Conservation (phyloP, 2,888 invertebrate genomes). For the Spisula solida region DNA sequence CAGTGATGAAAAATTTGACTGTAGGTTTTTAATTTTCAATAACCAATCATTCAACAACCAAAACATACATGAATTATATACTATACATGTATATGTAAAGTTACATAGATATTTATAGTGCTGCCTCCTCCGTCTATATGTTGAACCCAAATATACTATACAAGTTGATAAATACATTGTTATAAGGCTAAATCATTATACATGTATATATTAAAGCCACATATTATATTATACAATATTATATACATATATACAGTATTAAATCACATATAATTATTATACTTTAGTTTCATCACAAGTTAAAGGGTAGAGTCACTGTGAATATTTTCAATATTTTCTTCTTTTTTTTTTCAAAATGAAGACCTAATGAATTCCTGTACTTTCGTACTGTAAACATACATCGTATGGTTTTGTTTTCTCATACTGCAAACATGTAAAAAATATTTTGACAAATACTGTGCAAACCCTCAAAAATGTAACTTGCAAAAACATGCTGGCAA, state of each 20-base stretch:
- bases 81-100: neutral
- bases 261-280: neutral
- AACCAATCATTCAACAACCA: too few relatives aligned
- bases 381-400: too few relatives aligned
- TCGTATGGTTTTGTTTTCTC: too few relatives aligned
- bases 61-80: neutral
- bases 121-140: neutral
- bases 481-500: slow-evolving; percentile 6
- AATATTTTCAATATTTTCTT: neutral
- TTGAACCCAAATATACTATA: neutral
- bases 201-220: neutral
- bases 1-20: too few relatives aligned
- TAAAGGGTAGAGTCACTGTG: slow-evolving; percentile 28
- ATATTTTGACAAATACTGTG: neutral
- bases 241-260: neutral
- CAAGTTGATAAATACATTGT: neutral
- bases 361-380: too few relatives aligned
- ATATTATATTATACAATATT: neutral
- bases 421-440: too few relatives aligned
- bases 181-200: neutral
- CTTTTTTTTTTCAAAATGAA: too few relatives aligned
- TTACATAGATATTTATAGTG: neutral
- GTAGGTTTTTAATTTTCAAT: too few relatives aligned
- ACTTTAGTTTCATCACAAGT: neutral
- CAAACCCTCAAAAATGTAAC: neutral